A percentile compares a stretch with the other conserved stretches of the same genome.
These are phyloP conservation scores for Procambarus virginalis DNA, from an alignment of 1,140 invertebrate species.

Conservation along the genomic window DNA sequence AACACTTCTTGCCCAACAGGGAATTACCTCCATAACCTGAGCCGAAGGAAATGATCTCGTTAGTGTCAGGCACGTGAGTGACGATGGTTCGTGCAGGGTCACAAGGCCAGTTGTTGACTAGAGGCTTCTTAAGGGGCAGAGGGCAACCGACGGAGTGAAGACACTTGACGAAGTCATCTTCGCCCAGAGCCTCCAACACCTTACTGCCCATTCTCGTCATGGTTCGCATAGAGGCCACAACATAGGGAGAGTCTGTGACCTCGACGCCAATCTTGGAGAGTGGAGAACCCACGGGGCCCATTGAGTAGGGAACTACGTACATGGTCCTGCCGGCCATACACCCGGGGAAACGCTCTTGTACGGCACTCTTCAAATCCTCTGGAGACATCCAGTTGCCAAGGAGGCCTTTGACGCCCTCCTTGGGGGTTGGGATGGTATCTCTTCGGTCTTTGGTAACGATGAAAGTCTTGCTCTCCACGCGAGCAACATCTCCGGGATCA, in stretches of 20 bases:
- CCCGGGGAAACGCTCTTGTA: conserved; percentile 91
- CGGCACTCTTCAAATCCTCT: conserved; percentile 86
- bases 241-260: conserved; percentile 97
- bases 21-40: conserved; percentile 99
- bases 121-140: conserved; percentile 76
- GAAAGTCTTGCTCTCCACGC: conserved; percentile 97
- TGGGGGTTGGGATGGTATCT: conserved; percentile 88
- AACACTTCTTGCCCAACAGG: conserved; percentile 99
- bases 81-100: conserved; percentile 95
- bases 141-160: conserved; percentile 95
- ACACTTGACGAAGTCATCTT: conserved; percentile 81
- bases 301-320: conserved; percentile 99
- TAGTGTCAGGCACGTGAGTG: conserved; percentile 80
- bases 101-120: conserved; percentile 91
- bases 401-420: conserved; percentile 83
- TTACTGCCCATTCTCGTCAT: conserved; percentile 96
- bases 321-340: conserved; percentile 97
- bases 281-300: conserved; percentile 97
- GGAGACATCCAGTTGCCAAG: conserved; percentile 97
- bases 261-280: conserved; percentile 98
- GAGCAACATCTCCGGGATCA: conserved; percentile 97
- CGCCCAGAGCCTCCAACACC: conserved; percentile 83
- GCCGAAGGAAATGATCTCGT: conserved; percentile 85
- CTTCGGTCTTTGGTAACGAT: conserved; percentile 89
- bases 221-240: conserved; percentile 96